Evolutionary conservation across 2,888 invertebrate genomes (phyloP).

Genomic region (Papilio protenor): DNA sequence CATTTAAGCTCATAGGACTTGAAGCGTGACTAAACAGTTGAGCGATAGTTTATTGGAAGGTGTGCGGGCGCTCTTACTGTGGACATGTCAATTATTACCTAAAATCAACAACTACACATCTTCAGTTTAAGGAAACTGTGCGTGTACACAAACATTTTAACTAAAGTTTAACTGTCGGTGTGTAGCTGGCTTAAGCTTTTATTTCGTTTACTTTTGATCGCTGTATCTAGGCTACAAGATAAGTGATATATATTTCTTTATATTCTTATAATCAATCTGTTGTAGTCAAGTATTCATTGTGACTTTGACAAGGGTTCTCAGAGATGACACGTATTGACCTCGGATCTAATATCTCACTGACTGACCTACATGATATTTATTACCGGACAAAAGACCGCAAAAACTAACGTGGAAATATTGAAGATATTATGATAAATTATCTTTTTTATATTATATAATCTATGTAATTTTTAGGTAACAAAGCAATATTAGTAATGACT

Average conservation of each 20-base stretch:
- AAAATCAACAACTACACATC: too few relatives aligned
- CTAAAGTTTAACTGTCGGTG: too few relatives aligned
- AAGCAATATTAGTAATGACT: too few relatives aligned
- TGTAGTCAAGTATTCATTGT: conserved; percentile 29
- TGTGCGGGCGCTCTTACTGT: too few relatives aligned
- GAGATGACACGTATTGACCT: conserved; percentile 39
- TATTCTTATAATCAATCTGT: conserved; percentile 33
- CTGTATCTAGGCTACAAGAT: neutral
- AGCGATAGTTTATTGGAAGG: too few relatives aligned
- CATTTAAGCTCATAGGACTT: too few relatives aligned
- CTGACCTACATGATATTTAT: conserved; percentile 25
- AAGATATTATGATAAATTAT: neutral
- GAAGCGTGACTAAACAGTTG: too few relatives aligned
- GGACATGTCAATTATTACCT: too few relatives aligned
- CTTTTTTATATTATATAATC: neutral
- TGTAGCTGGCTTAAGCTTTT: neutral
- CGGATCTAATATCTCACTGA: conserved; percentile 29
- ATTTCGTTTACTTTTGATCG: neutral
- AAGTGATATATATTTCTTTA: neutral
- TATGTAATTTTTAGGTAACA: neutral
- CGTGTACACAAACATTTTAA: too few relatives aligned
- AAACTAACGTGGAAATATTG: neutral
- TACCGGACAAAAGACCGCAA: conserved; percentile 17
- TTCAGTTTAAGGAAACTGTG: too few relatives aligned
- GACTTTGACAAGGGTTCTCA: conserved; percentile 38